Conservation (phyloP, 2,888 invertebrate species). For the Dascillus cervinus region DNA sequence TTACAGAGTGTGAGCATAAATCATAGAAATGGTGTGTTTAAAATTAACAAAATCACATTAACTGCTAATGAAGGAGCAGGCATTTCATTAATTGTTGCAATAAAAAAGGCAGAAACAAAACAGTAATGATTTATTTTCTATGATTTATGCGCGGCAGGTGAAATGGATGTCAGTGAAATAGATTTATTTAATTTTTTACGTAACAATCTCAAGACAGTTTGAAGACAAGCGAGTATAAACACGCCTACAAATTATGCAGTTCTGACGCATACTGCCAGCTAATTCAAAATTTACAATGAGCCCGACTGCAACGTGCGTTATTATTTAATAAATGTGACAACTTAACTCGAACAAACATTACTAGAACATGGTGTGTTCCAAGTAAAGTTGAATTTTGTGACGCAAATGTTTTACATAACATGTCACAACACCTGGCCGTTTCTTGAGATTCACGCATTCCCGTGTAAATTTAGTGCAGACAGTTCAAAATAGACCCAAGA, state of each 20-base stretch:
- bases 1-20: too few relatives aligned
- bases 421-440: conserved; percentile 24
- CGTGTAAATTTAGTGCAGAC: conserved; percentile 17
- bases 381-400: conserved; percentile 18
- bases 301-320: conserved; percentile 16
- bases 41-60: too few relatives aligned
- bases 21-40: too few relatives aligned
- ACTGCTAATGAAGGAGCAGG: too few relatives aligned
- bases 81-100: too few relatives aligned
- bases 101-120: too few relatives aligned
- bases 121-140: too few relatives aligned
- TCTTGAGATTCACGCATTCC: conserved; percentile 20
- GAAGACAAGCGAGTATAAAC: conserved; percentile 12
- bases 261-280: conserved; percentile 3
- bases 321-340: conserved; percentile 26
- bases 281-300: neutral
- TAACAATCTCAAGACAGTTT: too few relatives aligned
- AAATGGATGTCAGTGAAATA: neutral
- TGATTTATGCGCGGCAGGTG: too few relatives aligned
- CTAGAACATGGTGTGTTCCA: conserved; percentile 12
- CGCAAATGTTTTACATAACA: conserved; percentile 26
- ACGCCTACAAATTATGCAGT: conserved; percentile 19
- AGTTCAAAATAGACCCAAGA: conserved; percentile 15
- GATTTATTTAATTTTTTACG: conserved; percentile 1
- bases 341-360: conserved; percentile 17